Evolutionary conservation across 2,113 vertebrate species (phyloP), one percentile per base, ranked within the genome.

Genomic region (Pleuronectes platessa): DNA sequence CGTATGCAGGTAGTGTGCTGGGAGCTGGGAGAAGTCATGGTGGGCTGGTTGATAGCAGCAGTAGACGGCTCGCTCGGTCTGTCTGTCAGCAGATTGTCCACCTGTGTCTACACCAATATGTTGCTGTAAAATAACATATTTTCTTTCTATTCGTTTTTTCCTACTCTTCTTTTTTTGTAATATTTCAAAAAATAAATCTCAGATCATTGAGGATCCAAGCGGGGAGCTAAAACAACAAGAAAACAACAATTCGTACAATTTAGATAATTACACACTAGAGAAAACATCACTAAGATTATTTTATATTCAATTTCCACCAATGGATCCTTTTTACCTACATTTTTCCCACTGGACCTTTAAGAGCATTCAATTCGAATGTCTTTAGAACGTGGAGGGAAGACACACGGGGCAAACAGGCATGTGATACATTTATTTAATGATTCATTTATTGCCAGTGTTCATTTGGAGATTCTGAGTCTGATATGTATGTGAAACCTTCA

Each of bases 1-100:
- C 61, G 85, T 85, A 82, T 92, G 93, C 90, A 92, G 92, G 93
- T 92, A 90, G 89, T 69, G 78, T 79, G 83, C 86, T 89, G 86
- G 58, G 81, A 87, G 83, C 88, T 68, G 70, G 71, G 81, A 87
- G 88, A 82, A 86, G 88, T 91, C 92, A 82, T 84, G 83, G 86
- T 71, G 91, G 76, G 90, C 85, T 86, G 71, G 85, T 86, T 93
- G 91, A 93, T 92, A 91, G 84, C 81, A 87, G 85, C 68, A 77
- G 79, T 74, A 86, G 79, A 75, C 68, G 20, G 70, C 53, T 74
- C 54, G 66, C 15, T 59, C 49, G 51, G 27, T 62, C 68, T 61
- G 79, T 74, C 83, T 72, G 63, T 58, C 69, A 67, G 69, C 49
- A 0, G 49, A 67, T n/a, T 35, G 40, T 51, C 51, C 62, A 73